Conservation (phyloP, 2,797 vertebrate genomes). For the Hylomyscus alleni region DNA sequence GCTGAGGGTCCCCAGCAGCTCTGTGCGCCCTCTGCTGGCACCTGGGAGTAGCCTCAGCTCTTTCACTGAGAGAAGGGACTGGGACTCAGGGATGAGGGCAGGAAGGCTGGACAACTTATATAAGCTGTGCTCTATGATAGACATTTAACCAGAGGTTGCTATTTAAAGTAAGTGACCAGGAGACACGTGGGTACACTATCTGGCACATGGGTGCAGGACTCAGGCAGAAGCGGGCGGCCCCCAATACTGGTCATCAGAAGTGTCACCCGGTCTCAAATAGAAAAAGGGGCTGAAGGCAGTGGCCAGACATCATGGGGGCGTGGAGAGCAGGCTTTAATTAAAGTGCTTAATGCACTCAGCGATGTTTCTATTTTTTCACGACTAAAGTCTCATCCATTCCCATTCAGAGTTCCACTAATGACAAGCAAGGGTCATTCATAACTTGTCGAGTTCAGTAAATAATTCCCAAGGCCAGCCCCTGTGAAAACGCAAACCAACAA, state of each 20-base stretch:
- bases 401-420: neutral
- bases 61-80: neutral
- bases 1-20: too few species aligned
- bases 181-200: neutral
- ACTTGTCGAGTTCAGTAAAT: conserved; percentile 8
- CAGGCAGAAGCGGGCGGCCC: neutral
- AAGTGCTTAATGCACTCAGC: conserved; percentile 9
- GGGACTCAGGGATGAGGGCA: neutral
- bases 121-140: neutral
- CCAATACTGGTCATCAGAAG: conserved; percentile 64
- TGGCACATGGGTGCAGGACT: neutral
- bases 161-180: conserved; percentile 54
- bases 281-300: neutral
- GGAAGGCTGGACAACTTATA: neutral
- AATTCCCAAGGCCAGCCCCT: conserved; percentile 39
- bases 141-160: neutral
- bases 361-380: neutral
- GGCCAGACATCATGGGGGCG: neutral
- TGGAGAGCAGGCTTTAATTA: conserved; percentile 48
- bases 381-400: conserved; percentile 1
- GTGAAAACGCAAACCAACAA: neutral
- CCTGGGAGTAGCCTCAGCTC: accelerated
- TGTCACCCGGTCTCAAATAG: conserved; percentile 26
- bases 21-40: neutral
- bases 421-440: conserved; percentile 45